Conservation (phyloP, 2,797 vertebrate species). For the Tiaroga cobitis region DNA sequence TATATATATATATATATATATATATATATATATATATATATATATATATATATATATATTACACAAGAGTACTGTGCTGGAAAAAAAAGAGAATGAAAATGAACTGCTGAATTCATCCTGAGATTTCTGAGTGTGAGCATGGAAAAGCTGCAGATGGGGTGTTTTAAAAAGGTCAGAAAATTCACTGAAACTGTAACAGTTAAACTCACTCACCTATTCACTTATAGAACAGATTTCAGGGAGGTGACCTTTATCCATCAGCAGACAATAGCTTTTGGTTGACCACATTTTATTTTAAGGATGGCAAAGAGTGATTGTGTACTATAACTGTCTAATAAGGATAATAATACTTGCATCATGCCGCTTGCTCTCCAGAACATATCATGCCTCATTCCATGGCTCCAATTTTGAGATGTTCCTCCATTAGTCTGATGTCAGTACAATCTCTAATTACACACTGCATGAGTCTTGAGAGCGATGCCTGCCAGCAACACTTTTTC, state of each 20-base stretch:
- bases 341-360: conserved; percentile 20
- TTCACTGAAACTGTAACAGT: conserved; percentile 12
- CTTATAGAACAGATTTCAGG: conserved; percentile 19
- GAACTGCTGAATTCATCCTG: conserved; percentile 21
- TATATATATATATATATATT: background rate
- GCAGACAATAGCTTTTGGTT: background rate
- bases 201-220: conserved; percentile 16
- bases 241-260: conserved; percentile 18
- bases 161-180: conserved; percentile 41
- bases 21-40: no score
- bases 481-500: conserved; percentile 25
- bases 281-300: conserved; percentile 16
- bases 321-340: background rate
- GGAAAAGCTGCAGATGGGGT: conserved; percentile 3
- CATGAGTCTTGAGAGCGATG: conserved; percentile 12
- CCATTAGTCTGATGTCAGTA: conserved; percentile 17
- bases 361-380: background rate
- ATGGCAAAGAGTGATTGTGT: background rate
- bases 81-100: conserved; percentile 34
- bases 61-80: background rate
- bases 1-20: no score
- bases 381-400: background rate
- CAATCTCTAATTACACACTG: conserved; percentile 40
- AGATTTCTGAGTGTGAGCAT: background rate
- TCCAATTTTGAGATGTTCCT: conserved; percentile 6